Evolutionary conservation across 2,797 vertebrate species (phyloP), one percentile per base, ranked within the genome.

Genomic region (Chloroceryle inda): DNA sequence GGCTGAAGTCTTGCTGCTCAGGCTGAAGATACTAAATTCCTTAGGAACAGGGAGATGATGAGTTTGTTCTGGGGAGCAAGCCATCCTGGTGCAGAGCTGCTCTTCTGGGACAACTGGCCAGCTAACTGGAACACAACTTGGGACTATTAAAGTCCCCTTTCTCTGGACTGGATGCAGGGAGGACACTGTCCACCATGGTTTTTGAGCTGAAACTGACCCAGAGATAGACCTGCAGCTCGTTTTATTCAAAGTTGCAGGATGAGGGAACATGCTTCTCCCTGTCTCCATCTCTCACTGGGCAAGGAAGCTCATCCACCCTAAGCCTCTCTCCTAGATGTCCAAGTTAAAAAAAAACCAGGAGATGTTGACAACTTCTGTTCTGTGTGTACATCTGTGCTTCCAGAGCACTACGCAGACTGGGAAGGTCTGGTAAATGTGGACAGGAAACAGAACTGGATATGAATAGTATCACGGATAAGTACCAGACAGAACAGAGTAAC

Each of bases 401-500:
- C 81, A 89, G 74, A 76, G 17, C 40, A 20, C n/a, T 44, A 52
- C 66, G 63, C 55, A 82, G 63, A 85, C 18, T 1, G 6, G 61
- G 63, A 84, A 66, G 89, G 47, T 52, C 61, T 80, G 78, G 44
- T 49, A 53, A 91, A 19, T 2, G 6, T 42, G 71, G 75, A 89
- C 37, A 87, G 78, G 63, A 94, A 89, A 83, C 59, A 85, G 78
- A 92, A 55, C 33, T 67, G 44, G 50, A 49, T 83, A 76, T 77
- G 87, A 95, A 93, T 8, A 91, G 35, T 13, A 68, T 59, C 84
- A 88, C 61, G 88, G 47, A 89, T 22, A 81, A 0, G 13, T 53
- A 73, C 42, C 77, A 87, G 89, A 83, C 64, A 71, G 79, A 93
- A 83, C 44, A 76, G n/a, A 72, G 49, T 38, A 80, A 94, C 49